These are phyloP conservation scores for Rhyacophila evoluta DNA, from an alignment of 2,888 invertebrate species.

Conservation along the genomic window DNA sequence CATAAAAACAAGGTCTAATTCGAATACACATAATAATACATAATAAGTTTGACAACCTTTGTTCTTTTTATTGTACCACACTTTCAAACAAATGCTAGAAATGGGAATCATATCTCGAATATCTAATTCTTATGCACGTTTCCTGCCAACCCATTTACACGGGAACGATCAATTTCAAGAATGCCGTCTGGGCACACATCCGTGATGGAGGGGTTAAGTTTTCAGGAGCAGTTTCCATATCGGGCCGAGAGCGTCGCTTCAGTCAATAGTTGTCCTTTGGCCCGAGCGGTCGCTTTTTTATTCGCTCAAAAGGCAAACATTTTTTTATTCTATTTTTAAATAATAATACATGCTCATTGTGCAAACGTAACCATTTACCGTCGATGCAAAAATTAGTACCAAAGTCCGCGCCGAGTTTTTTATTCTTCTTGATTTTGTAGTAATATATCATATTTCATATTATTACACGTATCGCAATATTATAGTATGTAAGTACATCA, in stretches of 20 bases:
- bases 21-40: too few relatives aligned
- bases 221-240: constrained; percentile 1
- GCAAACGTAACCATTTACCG: constrained; percentile 14
- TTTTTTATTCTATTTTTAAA: neutral
- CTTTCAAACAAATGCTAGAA: too few relatives aligned
- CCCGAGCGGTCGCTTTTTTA: neutral
- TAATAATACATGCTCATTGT: constrained; percentile 9
- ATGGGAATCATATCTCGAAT: too few relatives aligned
- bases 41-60: too few relatives aligned
- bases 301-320: constrained; percentile 14
- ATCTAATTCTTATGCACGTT: too few relatives aligned
- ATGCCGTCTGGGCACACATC: too few relatives aligned
- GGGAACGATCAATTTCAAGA: too few relatives aligned
- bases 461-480: neutral
- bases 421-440: neutral
- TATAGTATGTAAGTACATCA: neutral
- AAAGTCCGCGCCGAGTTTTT: constrained; percentile 7
- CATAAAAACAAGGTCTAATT: too few relatives aligned
- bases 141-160: too few relatives aligned
- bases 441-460: neutral
- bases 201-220: neutral
- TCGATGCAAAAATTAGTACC: neutral
- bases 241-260: neutral
- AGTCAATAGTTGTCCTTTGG: constrained; percentile 16
- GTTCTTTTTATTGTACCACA: too few relatives aligned